Evolutionary conservation across 2,797 vertebrate genomes (phyloP).

Genomic region (Xenops minutus): DNA sequence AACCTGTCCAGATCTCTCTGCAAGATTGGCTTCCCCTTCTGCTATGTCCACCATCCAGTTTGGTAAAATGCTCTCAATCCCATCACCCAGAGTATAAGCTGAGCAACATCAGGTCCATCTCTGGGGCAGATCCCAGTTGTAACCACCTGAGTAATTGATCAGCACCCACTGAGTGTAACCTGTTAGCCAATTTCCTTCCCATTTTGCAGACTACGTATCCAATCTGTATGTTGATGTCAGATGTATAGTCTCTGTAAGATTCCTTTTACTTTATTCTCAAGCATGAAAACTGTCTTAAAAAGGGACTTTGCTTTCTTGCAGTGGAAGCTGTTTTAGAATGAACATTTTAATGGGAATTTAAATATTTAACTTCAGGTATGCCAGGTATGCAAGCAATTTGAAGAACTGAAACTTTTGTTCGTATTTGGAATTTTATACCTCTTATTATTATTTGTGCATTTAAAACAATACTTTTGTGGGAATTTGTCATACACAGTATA

Average conservation of each 20-base stretch:
- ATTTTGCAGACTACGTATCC: not conserved
- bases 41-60: accelerated
- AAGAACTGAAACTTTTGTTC: not conserved
- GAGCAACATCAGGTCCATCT: accelerated
- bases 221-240: not conserved
- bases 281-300: not conserved
- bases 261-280: not conserved
- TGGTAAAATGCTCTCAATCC: not conserved
- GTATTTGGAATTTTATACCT: not conserved
- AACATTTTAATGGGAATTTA: not conserved
- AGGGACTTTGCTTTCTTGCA: not conserved
- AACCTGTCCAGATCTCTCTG: not conserved
- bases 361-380: not conserved
- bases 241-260: not conserved
- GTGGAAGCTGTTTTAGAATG: not conserved
- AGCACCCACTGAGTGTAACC: not conserved
- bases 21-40: not conserved
- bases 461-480: not conserved
- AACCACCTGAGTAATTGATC: not conserved
- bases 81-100: not conserved
- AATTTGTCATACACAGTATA: not conserved
- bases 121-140: accelerated
- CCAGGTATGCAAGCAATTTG: not conserved
- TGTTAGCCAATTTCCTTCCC: not conserved
- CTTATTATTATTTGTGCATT: not conserved